Conservation (phyloP, 1,140 invertebrate species). For the Andrena cerasifolii region DNA sequence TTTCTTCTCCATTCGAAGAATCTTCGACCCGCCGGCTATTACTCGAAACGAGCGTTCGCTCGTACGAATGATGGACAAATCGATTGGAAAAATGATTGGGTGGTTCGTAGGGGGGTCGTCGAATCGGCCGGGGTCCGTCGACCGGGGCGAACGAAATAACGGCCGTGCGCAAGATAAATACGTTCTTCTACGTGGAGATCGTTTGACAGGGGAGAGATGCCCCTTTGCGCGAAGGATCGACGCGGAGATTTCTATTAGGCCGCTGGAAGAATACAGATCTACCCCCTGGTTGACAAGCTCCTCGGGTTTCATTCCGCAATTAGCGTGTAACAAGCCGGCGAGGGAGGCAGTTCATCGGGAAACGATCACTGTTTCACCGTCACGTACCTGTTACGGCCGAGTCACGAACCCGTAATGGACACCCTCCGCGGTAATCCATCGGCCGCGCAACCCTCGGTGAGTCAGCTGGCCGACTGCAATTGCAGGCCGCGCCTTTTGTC, state of each 20-base stretch:
- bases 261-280: not conserved
- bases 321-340: not conserved
- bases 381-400: not conserved
- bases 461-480: slow-evolving; percentile 20
- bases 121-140: slow-evolving; percentile 15
- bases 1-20: not conserved
- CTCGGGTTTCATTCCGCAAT: not conserved
- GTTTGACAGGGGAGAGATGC: not conserved
- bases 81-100: slow-evolving; percentile 47
- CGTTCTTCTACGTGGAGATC: not conserved
- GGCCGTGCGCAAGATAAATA: slow-evolving; percentile 22
- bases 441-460: not conserved
- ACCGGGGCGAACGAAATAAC: slow-evolving; percentile 29
- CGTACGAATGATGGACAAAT: slow-evolving; percentile 43
- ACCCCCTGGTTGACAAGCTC: not conserved
- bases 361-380: slow-evolving; percentile 1
- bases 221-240: not conserved
- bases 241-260: slow-evolving; percentile 8
- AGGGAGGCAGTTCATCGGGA: not conserved
- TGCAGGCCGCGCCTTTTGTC: not conserved
- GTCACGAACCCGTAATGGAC: not conserved
- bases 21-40: slow-evolving; percentile 5
- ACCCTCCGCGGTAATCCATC: not conserved
- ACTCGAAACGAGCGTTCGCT: slow-evolving; percentile 5
- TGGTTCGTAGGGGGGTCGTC: not conserved